These are phyloP conservation scores for Symphodus melops DNA, from an alignment of 2,113 vertebrate species.

Conservation along the genomic window DNA sequence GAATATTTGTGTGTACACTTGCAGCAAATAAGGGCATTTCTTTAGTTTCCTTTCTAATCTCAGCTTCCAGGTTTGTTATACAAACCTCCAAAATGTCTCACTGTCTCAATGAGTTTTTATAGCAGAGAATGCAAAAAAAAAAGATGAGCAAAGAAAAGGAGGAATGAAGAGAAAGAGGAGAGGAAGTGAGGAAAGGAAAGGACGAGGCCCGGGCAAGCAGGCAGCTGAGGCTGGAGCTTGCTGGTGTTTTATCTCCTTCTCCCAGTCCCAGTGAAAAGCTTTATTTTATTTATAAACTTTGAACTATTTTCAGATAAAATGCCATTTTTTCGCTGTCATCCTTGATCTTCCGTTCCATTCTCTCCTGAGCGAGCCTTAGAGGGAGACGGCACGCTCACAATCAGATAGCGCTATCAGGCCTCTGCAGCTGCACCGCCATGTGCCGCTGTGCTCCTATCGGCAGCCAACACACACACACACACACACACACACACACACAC, in stretches of 20 bases:
- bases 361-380: slow-evolving; percentile 87
- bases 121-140: slow-evolving; percentile 8
- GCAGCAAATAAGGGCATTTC: slow-evolving; percentile 52
- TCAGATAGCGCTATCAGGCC: slow-evolving; percentile 88
- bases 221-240: slow-evolving; percentile 70
- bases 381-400: slow-evolving; percentile 83
- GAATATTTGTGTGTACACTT: slow-evolving; percentile 29
- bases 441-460: slow-evolving; percentile 76
- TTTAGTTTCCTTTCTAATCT: slow-evolving; percentile 75
- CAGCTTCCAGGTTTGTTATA: slow-evolving; percentile 76
- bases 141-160: slow-evolving; percentile 56
- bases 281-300: slow-evolving; percentile 91
- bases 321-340: slow-evolving; percentile 89
- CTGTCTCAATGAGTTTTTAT: slow-evolving; percentile 71
- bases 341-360: slow-evolving; percentile 89
- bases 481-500: slow-evolving; percentile 27
- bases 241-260: slow-evolving; percentile 85
- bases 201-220: slow-evolving; percentile 69
- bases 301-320: slow-evolving; percentile 89
- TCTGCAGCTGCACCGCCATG: slow-evolving; percentile 83
- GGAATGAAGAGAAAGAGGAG: slow-evolving; percentile 33
- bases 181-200: slow-evolving; percentile 70
- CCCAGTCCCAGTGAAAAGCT: slow-evolving; percentile 85
- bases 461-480: slow-evolving; percentile 63
- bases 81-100: slow-evolving; percentile 75